Conservation (phyloP, 1,140 invertebrate genomes). For the Cyclargus thomasi region DNA sequence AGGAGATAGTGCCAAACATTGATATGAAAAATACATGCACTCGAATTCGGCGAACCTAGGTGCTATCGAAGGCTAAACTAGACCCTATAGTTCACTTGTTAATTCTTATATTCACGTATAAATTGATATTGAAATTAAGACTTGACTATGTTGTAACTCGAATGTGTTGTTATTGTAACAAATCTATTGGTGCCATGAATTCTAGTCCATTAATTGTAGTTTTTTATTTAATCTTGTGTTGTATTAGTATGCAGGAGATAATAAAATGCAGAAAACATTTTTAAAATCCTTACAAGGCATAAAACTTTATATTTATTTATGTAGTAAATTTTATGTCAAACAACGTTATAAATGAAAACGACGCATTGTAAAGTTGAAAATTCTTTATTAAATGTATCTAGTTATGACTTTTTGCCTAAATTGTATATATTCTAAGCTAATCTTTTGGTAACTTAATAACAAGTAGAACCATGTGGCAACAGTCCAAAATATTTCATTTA, state of each 20-base stretch:
- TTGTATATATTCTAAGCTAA: no score
- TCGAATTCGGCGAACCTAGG: not conserved
- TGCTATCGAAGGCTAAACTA: not conserved
- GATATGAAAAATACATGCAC: conserved; percentile 4
- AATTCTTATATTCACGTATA: not conserved
- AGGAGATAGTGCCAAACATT: no score
- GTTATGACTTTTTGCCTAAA: no score
- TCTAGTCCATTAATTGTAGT: not conserved
- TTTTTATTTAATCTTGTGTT: not conserved
- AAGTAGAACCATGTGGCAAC: not conserved
- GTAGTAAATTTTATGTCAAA: no score
- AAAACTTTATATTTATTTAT: no score
- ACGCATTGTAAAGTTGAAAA: no score
- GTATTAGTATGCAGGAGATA: not conserved
- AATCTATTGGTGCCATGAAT: not conserved
- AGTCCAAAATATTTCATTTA: not conserved
- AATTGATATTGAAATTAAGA: not conserved
- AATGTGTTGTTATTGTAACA: not conserved
- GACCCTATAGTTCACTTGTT: not conserved
- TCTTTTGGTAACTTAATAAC: no score
- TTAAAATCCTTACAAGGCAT: no score
- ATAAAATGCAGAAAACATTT: not conserved
- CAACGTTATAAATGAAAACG: no score
- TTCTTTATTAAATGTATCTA: no score
- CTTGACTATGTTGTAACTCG: not conserved